Base-by-base conservation (phyloP, 2,113 vertebrate species). In the Semicossyphus pulcher region DNA sequence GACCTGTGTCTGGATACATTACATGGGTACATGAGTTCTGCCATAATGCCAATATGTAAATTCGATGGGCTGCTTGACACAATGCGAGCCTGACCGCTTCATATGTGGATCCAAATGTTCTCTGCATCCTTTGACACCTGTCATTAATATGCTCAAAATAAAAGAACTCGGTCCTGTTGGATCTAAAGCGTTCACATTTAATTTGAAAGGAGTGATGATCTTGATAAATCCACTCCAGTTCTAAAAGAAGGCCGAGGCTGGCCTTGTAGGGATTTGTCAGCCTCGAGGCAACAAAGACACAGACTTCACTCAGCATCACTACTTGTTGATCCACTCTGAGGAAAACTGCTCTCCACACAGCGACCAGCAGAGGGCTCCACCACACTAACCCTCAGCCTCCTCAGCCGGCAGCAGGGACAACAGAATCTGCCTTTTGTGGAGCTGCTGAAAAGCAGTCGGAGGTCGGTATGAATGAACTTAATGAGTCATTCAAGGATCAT, bases 321-420 rank as follows among this genome's bases (percentile, higher is more conserved):
- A 51, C 56, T 41, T 56, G n/a, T 23, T 39, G 36, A 21, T 49
- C 16, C 53, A 15, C 20, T 44, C 16, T 42, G 34, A 48, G 5
- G 9, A 18, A 26, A 26, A 21, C n/a, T 14, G 8, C 45, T 1
- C 70, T 73, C 54, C 57, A 11, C 18, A 1, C 3, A 29, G 11
- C 5, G 21, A 41, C 68, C 92, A 92, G 82, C 62, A 93, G 93
- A 90, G 90, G 91, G 86, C 81, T 75, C 63, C 20, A 48, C 54
- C 72, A 18, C 65, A 63, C 83, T 52, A 37, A 76, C 48, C 37
- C 28, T 32, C 36, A 21, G n/a, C 53, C 11, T 54, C 52, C 2
- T 12, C n/a, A 31, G 3, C 41, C 58, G 12, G 44, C 61, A 62
- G 52, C 49, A 70, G 1, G n/a, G 21, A 49, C 32, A 16, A 45